Base-by-base conservation (phyloP, 2,888 invertebrate species). In the Latrodectus hesperus region DNA sequence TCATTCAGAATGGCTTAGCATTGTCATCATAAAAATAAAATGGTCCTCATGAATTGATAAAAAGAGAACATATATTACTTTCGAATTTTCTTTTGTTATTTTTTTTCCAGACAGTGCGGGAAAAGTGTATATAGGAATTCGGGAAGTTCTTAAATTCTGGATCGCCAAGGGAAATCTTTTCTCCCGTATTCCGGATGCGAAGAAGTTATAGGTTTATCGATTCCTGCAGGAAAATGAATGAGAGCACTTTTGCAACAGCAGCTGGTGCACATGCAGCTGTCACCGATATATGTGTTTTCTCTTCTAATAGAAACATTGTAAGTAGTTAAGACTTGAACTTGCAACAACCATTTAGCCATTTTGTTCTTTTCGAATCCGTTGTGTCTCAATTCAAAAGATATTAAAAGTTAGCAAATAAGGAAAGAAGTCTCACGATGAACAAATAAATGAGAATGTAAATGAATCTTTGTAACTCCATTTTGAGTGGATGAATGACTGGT, bases 211-310 rank as follows among this genome's bases (percentile, higher is more conserved):
- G 49, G 64, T 64, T n/a, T 72, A 72, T 72, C 68, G 71, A 72
- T 72, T 17, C 72, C 51, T 14, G 14, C 5, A 71, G 11, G 60
- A 68, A 71, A 71, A 80, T 80, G 80, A 80, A 80, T 80, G 72
- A 71, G 65, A 80, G 72, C 60, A 72, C 72, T 64, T 80, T 72
- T 72, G 72, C 72, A 72, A 65, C 22, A 22, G 51, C 65, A 77
- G 80, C 64, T 80, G 80, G 52, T 80, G 64, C 80, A 26, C n/a
- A 60, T 6, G n/a, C 60, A 60, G 60, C 60, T 60, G 60, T n/a
- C n/a, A n/a, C 60, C n/a, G 60, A 60, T 60, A 60, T 60, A 16
- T 60, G 60, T 16, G 60, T n/a, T 60, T 16, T 12, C 60, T 12
- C 38, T 16, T 60, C 60, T 60, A n/a, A 60, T 60, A n/a, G 60